These are phyloP conservation scores for Apostichopus parvimensis DNA, from an alignment of 35 echinoderm and acorn worm species.

Conservation along the genomic window DNA sequence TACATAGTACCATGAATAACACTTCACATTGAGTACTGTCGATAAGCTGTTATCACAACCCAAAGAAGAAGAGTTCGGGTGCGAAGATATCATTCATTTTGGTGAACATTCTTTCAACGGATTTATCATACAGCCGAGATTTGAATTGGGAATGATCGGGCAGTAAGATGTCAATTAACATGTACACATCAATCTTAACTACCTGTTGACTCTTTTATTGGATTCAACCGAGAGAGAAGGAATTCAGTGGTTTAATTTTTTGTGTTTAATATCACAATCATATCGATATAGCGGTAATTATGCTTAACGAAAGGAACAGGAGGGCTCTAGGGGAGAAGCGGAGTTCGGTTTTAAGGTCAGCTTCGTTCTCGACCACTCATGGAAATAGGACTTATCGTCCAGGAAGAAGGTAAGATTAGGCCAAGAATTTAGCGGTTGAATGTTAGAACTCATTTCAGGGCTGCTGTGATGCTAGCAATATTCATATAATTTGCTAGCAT, in stretches of 20 bases:
- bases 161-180: not conserved
- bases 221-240: not conserved
- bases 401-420: constrained; percentile 25
- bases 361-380: constrained; percentile 6
- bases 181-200: not conserved
- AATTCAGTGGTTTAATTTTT: not conserved
- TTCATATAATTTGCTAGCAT: too few species aligned
- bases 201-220: not conserved
- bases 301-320: constrained; percentile 39
- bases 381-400: constrained; percentile 37
- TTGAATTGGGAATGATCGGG: not conserved
- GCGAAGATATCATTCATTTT: too few species aligned
- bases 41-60: not conserved
- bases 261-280: too few species aligned
- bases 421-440: too few species aligned
- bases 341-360: constrained; percentile 27
- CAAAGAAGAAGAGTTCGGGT: too few species aligned
- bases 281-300: not conserved
- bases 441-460: too few species aligned
- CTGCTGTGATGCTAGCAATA: too few species aligned
- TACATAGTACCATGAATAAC: not conserved
- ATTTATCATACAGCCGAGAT: not conserved
- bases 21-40: not conserved
- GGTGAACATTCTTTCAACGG: not conserved
- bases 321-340: constrained; percentile 34